Conservation (phyloP, 2,113 vertebrate genomes). For the Panurus biarmicus region DNA sequence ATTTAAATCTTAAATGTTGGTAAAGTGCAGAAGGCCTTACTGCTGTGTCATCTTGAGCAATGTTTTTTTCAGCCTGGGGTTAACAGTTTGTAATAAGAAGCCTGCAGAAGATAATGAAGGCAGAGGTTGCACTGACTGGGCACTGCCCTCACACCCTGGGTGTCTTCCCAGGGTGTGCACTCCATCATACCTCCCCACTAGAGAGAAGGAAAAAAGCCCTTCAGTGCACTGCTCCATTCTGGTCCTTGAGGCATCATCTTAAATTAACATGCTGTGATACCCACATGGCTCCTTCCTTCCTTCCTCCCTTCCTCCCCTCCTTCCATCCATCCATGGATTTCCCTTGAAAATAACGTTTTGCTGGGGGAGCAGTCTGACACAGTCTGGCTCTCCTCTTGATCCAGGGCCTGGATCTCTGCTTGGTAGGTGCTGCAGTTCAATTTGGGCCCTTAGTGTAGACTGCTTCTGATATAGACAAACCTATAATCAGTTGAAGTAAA, state of each 20-base stretch:
- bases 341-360: background rate
- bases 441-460: background rate
- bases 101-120: background rate
- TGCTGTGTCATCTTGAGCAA: background rate
- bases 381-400: background rate
- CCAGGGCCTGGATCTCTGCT: background rate
- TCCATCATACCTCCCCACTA: background rate
- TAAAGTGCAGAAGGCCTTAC: background rate
- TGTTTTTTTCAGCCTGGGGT: background rate
- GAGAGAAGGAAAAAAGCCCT: background rate
- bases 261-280: too few relatives aligned
- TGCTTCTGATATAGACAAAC: background rate
- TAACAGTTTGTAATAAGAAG: background rate
- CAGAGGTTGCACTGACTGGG: background rate
- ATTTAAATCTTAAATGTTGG: background rate
- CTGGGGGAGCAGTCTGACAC: background rate
- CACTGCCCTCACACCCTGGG: background rate
- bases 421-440: background rate
- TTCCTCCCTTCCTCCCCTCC: background rate
- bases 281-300: background rate
- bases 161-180: background rate
- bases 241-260: background rate
- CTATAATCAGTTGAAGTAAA: background rate
- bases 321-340: background rate
- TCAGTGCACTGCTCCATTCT: background rate